These are phyloP conservation scores for Choloepus hoffmanni DNA, from an alignment of 2,113 vertebrate species.

Conservation along the genomic window DNA sequence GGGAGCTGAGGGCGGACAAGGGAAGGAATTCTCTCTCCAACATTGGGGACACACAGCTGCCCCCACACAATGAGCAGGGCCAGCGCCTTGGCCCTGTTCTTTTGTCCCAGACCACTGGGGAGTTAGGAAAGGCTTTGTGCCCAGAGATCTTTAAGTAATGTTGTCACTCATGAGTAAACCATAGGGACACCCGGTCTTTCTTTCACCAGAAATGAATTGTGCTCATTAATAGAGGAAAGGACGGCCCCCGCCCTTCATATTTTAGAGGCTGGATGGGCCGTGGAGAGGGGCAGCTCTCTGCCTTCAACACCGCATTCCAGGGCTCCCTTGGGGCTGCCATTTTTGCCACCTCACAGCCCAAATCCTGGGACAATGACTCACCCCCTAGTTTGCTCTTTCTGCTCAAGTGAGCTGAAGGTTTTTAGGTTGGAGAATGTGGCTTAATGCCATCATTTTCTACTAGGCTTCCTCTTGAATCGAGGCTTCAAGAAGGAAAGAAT, in stretches of 20 bases:
- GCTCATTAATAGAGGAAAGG: neutral
- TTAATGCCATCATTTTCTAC: neutral
- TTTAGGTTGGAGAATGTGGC: neutral
- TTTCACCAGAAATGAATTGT: constrained; percentile 54
- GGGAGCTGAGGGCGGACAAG: neutral
- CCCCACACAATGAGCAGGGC: neutral
- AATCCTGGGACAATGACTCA: neutral
- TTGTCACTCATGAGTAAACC: constrained; percentile 66
- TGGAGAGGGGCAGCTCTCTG: neutral
- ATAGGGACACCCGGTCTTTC: constrained; percentile 27
- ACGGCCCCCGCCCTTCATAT: neutral
- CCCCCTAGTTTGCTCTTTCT: neutral
- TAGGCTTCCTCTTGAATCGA: neutral
- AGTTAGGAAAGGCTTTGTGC: constrained; percentile 54
- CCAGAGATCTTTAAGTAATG: constrained; percentile 46
- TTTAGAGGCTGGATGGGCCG: neutral
- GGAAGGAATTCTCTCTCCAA: neutral
- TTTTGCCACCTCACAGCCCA: neutral
- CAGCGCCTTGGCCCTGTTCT: neutral
- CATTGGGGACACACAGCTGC: neutral
- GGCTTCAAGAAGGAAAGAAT: neutral
- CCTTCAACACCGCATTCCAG: neutral
- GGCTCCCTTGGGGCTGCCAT: neutral
- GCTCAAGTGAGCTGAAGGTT: neutral
- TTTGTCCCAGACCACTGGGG: constrained; percentile 48